Evolutionary conservation across 2,888 invertebrate species (phyloP).

Genomic region (Lissocephala sabroskyi): DNA sequence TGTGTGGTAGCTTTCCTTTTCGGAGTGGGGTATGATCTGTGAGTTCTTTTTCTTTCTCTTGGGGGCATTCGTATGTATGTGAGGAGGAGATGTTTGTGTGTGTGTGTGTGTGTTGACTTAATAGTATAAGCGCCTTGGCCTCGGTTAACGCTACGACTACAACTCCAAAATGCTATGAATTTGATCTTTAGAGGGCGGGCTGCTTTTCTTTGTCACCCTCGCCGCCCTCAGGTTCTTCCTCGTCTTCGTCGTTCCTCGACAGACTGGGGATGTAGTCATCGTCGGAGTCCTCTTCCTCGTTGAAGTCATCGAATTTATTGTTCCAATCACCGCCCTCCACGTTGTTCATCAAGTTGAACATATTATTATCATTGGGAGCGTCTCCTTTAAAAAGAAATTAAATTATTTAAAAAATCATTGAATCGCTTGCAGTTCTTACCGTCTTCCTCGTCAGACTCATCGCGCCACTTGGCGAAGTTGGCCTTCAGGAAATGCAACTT

Average conservation of each 20-base stretch:
- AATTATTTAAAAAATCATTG: constrained; percentile 2
- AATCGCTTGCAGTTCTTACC: constrained; percentile 50
- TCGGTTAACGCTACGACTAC: constrained; percentile 43
- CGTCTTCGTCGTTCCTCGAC: constrained; percentile 68
- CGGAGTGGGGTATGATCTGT: too few species aligned
- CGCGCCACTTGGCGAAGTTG: constrained; percentile 98
- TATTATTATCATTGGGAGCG: constrained; percentile 33
- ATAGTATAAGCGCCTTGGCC: constrained; percentile 39
- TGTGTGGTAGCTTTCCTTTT: constrained; percentile 21
- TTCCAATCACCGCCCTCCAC: constrained; percentile 46
- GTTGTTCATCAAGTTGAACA: constrained; percentile 49
- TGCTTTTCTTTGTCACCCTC: constrained; percentile 57
- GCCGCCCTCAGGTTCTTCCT: constrained; percentile 60
- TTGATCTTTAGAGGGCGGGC: constrained; percentile 34
- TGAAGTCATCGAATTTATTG: constrained; percentile 79
- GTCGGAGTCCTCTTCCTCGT: constrained; percentile 78
- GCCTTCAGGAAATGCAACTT: constrained; percentile 97
- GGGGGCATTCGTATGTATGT: too few species aligned
- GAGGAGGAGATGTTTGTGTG: constrained; percentile 16
- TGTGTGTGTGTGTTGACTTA: constrained; percentile 33
- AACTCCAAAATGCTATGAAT: constrained; percentile 33
- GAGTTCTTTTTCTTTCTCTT: constrained; percentile 3
- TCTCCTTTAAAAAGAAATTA: background rate
- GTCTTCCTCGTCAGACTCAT: constrained; percentile 94
- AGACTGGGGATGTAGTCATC: constrained; percentile 77